A percentile compares a stretch with the other conserved stretches of the same genome.
These are phyloP conservation scores for Tetragonula clypearis DNA, from an alignment of 1,140 invertebrate species.

Conservation along the genomic window DNA sequence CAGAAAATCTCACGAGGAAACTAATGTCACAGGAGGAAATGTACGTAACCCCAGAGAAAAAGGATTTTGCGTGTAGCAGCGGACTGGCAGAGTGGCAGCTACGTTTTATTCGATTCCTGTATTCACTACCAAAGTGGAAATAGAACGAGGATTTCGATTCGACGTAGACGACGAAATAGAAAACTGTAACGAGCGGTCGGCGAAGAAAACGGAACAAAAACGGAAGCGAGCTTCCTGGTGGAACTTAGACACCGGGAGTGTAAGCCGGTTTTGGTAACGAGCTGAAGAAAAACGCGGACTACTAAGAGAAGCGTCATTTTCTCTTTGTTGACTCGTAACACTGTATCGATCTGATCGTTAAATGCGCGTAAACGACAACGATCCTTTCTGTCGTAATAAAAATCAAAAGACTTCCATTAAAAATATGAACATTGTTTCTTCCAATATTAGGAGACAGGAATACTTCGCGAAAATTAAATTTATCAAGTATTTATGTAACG, in stretches of 20 bases:
- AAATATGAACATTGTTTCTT: neutral
- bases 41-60: neutral
- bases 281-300: constrained; percentile 13
- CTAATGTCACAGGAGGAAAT: neutral
- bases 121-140: constrained; percentile 27
- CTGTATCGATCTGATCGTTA: neutral
- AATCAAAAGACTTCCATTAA: neutral
- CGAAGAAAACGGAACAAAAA: constrained; percentile 14
- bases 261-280: constrained; percentile 38
- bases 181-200: constrained; percentile 19
- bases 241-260: neutral
- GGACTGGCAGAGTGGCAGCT: neutral
- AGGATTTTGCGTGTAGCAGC: constrained; percentile 1
- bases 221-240: neutral
- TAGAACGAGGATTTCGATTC: constrained; percentile 26
- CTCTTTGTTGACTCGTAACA: neutral
- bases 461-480: neutral
- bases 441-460: neutral
- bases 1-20: neutral
- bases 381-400: neutral
- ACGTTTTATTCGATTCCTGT: neutral
- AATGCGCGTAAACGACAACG: too few relatives aligned
- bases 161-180: constrained; percentile 15
- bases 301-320: constrained; percentile 25
- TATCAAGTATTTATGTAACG: neutral